These are phyloP conservation scores for Parus major DNA, from an alignment of 2,113 vertebrate genomes.

Conservation along the genomic window DNA sequence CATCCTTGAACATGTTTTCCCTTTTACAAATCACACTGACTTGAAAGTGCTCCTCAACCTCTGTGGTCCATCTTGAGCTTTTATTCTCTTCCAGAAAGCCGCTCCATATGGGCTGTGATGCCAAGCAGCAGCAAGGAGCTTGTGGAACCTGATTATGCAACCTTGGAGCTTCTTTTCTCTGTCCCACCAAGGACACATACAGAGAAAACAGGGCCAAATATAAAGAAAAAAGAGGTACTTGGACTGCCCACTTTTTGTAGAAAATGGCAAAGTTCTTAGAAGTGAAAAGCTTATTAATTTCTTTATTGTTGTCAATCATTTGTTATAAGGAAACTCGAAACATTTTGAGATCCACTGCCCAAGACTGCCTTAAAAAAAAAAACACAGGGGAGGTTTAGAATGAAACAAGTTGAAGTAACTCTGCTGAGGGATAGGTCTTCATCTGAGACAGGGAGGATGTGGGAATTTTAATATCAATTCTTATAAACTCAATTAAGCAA, in stretches of 20 bases:
- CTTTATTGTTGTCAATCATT: background rate
- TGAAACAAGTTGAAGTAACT: background rate
- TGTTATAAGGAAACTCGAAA: background rate
- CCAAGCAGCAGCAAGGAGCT: conserved; percentile 30
- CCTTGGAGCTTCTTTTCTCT: conserved; percentile 90
- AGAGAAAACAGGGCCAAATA: conserved; percentile 72
- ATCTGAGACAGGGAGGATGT: background rate
- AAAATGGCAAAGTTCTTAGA: background rate
- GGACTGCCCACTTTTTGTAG: background rate
- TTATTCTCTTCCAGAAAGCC: conserved; percentile 71
- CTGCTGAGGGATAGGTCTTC: background rate
- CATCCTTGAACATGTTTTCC: background rate
- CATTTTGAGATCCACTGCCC: background rate
- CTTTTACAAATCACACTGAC: background rate
- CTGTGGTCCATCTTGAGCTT: background rate
- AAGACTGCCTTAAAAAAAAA: background rate
- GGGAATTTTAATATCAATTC: background rate
- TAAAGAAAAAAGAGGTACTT: conserved; percentile 86
- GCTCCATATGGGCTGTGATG: conserved; percentile 85
- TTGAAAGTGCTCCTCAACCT: background rate
- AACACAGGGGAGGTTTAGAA: background rate
- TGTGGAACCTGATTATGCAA: conserved; percentile 85
- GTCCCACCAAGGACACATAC: conserved; percentile 76
- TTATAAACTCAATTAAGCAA: background rate
- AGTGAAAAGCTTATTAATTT: background rate